These are phyloP conservation scores for Thalassoma bifasciatum DNA, from an alignment of 2,113 vertebrate genomes.

Conservation along the genomic window DNA sequence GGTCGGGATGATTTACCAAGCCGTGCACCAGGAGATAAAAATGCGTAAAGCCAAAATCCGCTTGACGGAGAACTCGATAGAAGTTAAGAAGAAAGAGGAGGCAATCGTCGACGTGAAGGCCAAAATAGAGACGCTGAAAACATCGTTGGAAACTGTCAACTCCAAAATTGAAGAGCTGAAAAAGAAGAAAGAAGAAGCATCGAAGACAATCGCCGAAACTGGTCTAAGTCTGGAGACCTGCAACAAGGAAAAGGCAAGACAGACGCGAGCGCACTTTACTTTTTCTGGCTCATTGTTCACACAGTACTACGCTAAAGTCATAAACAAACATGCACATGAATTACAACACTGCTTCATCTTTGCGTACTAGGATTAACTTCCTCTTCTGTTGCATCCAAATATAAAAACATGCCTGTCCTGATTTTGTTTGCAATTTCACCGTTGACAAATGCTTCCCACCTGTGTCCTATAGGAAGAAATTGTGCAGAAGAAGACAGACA, in stretches of 20 bases:
- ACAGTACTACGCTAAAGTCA: not conserved
- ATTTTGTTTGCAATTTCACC: not conserved
- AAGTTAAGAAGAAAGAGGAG: slow-evolving; percentile 64
- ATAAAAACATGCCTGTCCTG: too few relatives aligned
- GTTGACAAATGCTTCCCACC: not conserved
- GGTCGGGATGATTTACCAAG: slow-evolving; percentile 52
- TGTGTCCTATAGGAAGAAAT: slow-evolving; percentile 37
- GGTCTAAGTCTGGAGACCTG: slow-evolving; percentile 55
- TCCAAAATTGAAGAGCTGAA: slow-evolving; percentile 22
- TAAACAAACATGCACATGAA: too few relatives aligned
- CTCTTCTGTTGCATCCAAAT: too few relatives aligned
- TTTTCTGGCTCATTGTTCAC: too few relatives aligned
- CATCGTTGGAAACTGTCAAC: not conserved
- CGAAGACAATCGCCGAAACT: fast-evolving
- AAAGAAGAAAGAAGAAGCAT: not conserved
- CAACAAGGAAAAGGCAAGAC: slow-evolving; percentile 62
- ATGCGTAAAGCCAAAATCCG: slow-evolving; percentile 16
- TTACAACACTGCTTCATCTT: too few relatives aligned
- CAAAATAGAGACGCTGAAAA: slow-evolving; percentile 37
- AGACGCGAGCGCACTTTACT: not conserved
- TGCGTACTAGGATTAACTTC: too few relatives aligned
- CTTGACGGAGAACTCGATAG: not conserved
- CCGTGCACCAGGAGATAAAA: slow-evolving; percentile 67
- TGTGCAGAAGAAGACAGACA: slow-evolving; percentile 24
- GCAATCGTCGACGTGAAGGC: slow-evolving; percentile 42